phyloP scores from a whole-genome alignment of 2,113 vertebrate species.

The Aspidoscelis tigris region DNA sequence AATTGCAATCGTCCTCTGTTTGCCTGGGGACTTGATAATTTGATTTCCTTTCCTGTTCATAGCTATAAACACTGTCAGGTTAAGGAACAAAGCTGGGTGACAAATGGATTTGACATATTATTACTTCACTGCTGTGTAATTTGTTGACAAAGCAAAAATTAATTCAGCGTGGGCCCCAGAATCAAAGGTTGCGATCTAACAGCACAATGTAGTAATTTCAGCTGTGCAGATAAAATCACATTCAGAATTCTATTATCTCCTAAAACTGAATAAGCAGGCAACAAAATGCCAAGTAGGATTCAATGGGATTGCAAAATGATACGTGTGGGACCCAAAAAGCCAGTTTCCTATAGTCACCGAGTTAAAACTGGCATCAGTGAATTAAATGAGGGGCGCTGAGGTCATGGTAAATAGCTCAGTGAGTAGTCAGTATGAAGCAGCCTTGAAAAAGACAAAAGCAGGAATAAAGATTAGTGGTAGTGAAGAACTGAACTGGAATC shows the following conservation, averaged over 20 bases:
- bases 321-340: neutral
- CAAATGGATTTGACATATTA: constrained; percentile 1
- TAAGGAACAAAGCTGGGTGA: neutral
- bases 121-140: neutral
- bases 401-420: neutral
- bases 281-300: neutral
- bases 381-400: neutral
- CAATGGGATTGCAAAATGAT: neutral
- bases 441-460: neutral
- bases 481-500: no score
- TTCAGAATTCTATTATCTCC: neutral
- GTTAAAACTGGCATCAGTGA: neutral
- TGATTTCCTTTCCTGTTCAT: neutral
- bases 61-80: neutral
- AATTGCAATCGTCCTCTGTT: neutral
- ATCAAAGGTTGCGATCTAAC: neutral
- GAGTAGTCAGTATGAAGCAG: neutral
- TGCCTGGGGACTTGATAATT: neutral
- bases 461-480: no score
- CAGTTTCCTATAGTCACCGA: neutral
- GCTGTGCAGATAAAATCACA: neutral
- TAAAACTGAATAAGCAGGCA: neutral
- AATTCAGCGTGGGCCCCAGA: neutral
- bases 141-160: neutral
- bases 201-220: neutral